Evolutionary conservation across 1,140 invertebrate genomes (phyloP).

Genomic region (Heliconius congener): DNA sequence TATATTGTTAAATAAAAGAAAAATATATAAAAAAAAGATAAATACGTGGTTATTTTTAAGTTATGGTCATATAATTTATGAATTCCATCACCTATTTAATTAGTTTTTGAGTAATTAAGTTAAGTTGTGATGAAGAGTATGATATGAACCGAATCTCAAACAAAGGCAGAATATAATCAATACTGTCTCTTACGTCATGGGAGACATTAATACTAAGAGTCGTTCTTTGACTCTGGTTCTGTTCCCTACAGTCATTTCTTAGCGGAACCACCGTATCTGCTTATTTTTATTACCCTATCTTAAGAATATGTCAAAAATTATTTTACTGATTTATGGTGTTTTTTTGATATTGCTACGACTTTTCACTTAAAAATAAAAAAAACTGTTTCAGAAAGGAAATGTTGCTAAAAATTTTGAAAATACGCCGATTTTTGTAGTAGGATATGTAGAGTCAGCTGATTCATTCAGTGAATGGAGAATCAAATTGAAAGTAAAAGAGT

Average conservation of each 20-base stretch:
- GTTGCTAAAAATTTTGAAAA: no score
- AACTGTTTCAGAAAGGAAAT: no score
- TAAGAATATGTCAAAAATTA: no score
- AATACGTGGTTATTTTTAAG: background rate
- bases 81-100: background rate
- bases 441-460: no score
- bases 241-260: background rate
- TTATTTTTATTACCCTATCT: background rate
- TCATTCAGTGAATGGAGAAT: no score
- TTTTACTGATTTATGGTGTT: no score
- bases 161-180: slow-evolving; percentile 19
- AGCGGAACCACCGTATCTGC: background rate
- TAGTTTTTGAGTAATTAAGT: background rate
- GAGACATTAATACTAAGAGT: slow-evolving; percentile 25
- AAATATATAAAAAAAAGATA: no score
- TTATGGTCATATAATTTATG: background rate
- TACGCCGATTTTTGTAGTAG: no score
- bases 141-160: background rate
- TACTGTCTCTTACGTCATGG: slow-evolving; percentile 20
- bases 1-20: no score
- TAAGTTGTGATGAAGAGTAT: background rate
- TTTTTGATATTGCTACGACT: no score
- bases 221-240: slow-evolving; percentile 54
- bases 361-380: no score
- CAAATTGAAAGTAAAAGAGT: no score